These are phyloP conservation scores for Tiliacea citrago DNA, from an alignment of 2,888 invertebrate genomes.

Conservation along the genomic window DNA sequence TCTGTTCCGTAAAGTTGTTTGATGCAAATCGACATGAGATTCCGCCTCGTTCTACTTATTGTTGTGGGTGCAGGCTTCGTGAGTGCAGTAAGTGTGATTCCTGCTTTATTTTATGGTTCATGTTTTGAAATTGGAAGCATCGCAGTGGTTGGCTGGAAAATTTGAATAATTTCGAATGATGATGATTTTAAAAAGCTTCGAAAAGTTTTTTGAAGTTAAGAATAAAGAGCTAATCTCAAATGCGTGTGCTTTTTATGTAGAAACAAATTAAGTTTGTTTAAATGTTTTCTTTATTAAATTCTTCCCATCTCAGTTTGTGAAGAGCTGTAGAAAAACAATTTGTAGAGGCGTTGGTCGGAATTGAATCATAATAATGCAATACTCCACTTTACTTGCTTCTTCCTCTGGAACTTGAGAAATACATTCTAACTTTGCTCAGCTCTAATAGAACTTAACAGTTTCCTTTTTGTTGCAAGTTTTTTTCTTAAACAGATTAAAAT, in stretches of 20 bases:
- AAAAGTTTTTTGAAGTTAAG: background rate
- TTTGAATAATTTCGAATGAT: background rate
- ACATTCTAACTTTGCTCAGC: slow-evolving; percentile 49
- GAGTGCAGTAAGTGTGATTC: slow-evolving; percentile 59
- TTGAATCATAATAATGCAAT: slow-evolving; percentile 60
- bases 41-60: slow-evolving; percentile 59
- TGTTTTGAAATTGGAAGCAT: slow-evolving; percentile 28
- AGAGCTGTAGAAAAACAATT: slow-evolving; percentile 41
- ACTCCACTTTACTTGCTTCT: slow-evolving; percentile 45
- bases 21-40: slow-evolving; percentile 68
- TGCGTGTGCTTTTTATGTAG: background rate
- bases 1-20: slow-evolving; percentile 56
- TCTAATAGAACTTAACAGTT: slow-evolving; percentile 53
- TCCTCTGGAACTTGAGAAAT: slow-evolving; percentile 47
- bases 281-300: background rate
- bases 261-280: slow-evolving; percentile 1
- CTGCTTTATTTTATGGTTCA: slow-evolving; percentile 31
- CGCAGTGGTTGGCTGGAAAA: background rate
- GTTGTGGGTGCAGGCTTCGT: slow-evolving; percentile 45
- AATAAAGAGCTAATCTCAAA: background rate
- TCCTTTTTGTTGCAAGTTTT: slow-evolving; percentile 40
- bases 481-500: slow-evolving; percentile 54
- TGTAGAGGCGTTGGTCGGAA: slow-evolving; percentile 46
- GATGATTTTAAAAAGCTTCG: background rate
- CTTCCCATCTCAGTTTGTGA: slow-evolving; percentile 9